Conservation (phyloP, 92 coral and sea anemone species). For the Heteractis magnifica region DNA sequence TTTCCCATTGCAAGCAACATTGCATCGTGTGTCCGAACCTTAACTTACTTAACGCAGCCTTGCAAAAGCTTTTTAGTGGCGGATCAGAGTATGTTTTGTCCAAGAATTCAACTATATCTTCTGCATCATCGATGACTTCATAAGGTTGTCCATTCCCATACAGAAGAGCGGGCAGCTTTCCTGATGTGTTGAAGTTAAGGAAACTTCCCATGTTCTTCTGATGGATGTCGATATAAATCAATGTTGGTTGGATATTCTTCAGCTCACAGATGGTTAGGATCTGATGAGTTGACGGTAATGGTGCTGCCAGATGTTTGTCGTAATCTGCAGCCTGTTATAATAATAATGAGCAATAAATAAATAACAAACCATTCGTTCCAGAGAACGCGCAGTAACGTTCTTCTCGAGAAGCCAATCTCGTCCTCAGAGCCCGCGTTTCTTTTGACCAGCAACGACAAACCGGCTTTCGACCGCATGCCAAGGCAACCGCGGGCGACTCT, state of each 20-base stretch:
- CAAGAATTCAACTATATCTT: constrained; percentile 29
- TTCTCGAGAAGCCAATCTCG: no score
- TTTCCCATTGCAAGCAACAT: no score
- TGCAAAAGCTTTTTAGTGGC: constrained; percentile 1
- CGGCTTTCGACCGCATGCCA: no score
- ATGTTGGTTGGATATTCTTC: neutral
- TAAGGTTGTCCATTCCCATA: constrained; percentile 24
- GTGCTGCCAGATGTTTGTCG: constrained; percentile 8
- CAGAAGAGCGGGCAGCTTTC: constrained; percentile 27
- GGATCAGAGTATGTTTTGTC: constrained; percentile 6
- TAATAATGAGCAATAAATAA: neutral
- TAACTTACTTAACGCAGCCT: constrained; percentile 27
- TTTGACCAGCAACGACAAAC: neutral
- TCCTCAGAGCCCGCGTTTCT: neutral
- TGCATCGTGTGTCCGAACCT: neutral
- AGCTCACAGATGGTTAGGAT: constrained; percentile 23
- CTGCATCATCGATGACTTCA: constrained; percentile 15
- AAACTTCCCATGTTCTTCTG: constrained; percentile 22
- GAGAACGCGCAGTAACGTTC: neutral
- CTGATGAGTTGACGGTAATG: constrained; percentile 22
- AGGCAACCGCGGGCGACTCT: no score
- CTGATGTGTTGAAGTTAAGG: constrained; percentile 10
- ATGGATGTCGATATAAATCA: constrained; percentile 21
- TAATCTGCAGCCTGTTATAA: constrained; percentile 20
- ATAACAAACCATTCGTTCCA: no score